Evolutionary conservation across 2,113 vertebrate species (phyloP), one percentile per base, ranked within the genome.

Genomic region (Podiceps cristatus): DNA sequence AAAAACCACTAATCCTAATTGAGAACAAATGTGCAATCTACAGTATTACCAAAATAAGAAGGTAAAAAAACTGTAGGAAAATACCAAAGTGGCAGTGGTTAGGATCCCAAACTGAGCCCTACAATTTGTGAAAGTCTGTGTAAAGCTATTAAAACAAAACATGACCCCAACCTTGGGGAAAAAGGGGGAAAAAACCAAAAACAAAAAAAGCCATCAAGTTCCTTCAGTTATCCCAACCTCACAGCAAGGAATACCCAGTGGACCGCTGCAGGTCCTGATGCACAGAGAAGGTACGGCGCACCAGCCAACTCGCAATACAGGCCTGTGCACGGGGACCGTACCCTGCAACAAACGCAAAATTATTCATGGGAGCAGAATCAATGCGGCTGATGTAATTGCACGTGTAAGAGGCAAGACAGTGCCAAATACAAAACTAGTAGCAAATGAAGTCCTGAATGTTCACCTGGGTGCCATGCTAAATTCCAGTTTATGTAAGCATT

Each of bases 251-350:
- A 14, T 7, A 52, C 2, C 50, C 44, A 40, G 31, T 1, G 12
- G 67, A 8, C 15, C 33, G 35, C 45, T 13, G 11, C 0, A 0
- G 33, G 58, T 40, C 24, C 44, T 18, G 37, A 25, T 22, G 20
- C 56, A 8, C n/a, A 13, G 59, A n/a, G 33, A 23, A 13, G 35
- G 64, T 22, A 31, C 37, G 0, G 1, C 5, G 0, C 20, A 13
- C 53, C 45, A 24, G 45, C 45, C 1, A 0, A 62, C 27, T 17
- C 4, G 0, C 40, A 49, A 9, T 2, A 6, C 3, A 33, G 63
- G 42, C 24, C 49, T 28, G 5, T 1, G 3, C 78, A 25, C 49
- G 53, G 50, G 17, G 28, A 31, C 33, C 1, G 0, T 10, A 42
- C 19, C 59, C 29, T 53, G 53, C 53, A 60, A 42, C 29, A 72